Base-by-base conservation (phyloP, 2,888 invertebrate species). In the Epirrhoe alternata region DNA sequence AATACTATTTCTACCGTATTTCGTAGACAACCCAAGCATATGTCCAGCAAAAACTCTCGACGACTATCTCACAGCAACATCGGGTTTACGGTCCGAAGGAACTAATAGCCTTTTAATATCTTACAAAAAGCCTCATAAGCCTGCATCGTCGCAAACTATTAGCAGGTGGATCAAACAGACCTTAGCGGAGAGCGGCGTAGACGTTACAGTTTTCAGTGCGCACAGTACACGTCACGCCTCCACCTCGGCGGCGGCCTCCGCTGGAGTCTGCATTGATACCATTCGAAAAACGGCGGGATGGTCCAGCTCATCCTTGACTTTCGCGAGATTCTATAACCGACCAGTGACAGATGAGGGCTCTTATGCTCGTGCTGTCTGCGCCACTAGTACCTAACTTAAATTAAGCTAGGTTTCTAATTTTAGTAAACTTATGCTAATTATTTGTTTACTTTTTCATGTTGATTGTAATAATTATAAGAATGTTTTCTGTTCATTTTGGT, bases 281-380 rank as follows among this genome's bases (percentile, higher is more conserved):
- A 73, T 71, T 8, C 42, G 70, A 10, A 70, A 68, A 30, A 61
- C 70, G 0, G 72, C 72, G 6, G 68, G 72, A 8, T 72, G 70
- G 66, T 49, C 72, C 12, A 64, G 14, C 45, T 63, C 62, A 1
- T 72, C 72, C 0, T 31, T 12, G 6, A 57, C 64, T 0, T 72
- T 69, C 45, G 68, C 66, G 6, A 55, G 33, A n/a, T 69, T 67
- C 30, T 50, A 50, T 30, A 50, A 50, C 8, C 50, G 50, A 7
- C 50, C 50, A 5, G 1, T 50, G 17, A 3, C 6, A 10, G 50
- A 50, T 24, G 50, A 50, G 10, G 30, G 24, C 1, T 10, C 10
- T 12, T 50, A 17, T 30, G 50, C 50, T 50, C 8, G 50, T 5
- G 31, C 52, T 1, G 52, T 52, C n/a, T 38, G 7, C 10, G 35